These are phyloP conservation scores for Phyllostomus hastatus DNA, from an alignment of 2,113 vertebrate species.

Conservation along the genomic window DNA sequence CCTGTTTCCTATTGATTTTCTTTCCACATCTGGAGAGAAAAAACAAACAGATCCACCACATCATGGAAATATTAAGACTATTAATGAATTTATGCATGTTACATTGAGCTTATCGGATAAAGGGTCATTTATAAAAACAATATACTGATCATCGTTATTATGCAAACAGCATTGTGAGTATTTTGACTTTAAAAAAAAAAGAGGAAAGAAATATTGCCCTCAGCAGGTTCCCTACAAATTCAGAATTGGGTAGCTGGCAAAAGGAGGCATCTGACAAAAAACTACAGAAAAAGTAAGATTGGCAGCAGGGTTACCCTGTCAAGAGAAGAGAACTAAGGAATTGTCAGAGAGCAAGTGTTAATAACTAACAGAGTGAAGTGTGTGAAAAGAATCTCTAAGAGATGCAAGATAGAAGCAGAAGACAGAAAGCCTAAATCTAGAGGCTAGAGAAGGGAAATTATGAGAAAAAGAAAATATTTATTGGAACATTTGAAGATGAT, in stretches of 20 bases:
- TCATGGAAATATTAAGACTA: neutral
- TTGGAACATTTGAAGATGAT: neutral
- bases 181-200: neutral
- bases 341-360: conserved; percentile 16
- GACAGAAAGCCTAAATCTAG: neutral
- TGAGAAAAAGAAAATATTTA: neutral
- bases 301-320: conserved; percentile 40
- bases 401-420: neutral
- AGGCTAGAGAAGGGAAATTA: neutral
- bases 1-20: neutral
- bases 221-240: neutral
- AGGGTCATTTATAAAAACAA: neutral
- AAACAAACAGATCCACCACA: neutral
- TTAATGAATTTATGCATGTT: conserved; percentile 8
- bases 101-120: neutral
- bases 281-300: conserved; percentile 29
- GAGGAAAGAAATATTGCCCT: neutral
- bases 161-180: conserved; percentile 9
- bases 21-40: neutral
- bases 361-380: neutral
- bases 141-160: neutral
- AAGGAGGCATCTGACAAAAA: conserved; percentile 36
- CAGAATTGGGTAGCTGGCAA: neutral
- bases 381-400: conserved; percentile 33
- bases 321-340: conserved; percentile 38